Conservation (phyloP, 2,888 invertebrate species). For the Galeruca laticollis region DNA sequence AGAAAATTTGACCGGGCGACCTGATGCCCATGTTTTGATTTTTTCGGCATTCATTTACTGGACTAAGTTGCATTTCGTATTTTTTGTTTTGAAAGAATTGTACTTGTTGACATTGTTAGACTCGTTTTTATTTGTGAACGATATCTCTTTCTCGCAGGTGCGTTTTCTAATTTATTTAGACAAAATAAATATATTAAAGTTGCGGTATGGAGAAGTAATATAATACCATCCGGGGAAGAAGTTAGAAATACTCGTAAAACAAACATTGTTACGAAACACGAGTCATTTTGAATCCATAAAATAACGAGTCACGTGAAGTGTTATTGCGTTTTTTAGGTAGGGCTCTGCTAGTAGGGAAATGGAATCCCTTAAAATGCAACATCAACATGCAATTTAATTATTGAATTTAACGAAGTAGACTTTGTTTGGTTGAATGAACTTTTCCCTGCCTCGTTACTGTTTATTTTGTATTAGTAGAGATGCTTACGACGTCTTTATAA, state of each 20-base stretch:
- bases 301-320: background rate
- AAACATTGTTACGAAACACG: background rate
- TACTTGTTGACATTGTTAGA: too few species aligned
- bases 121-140: too few species aligned
- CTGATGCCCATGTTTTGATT: too few species aligned
- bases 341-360: constrained; percentile 18
- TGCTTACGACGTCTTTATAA: too few species aligned
- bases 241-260: background rate
- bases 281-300: constrained; percentile 7
- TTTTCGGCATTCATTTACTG: too few species aligned
- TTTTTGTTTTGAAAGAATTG: too few species aligned
- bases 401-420: constrained; percentile 21
- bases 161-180: too few species aligned
- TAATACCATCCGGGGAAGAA: background rate
- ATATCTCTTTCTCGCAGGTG: too few species aligned
- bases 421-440: constrained; percentile 38
- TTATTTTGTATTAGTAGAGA: too few species aligned
- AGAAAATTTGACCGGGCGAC: too few species aligned
- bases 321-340: background rate
- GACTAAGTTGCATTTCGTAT: too few species aligned
- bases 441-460: constrained; percentile 9
- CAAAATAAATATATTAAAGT: background rate
- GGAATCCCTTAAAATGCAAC: constrained; percentile 38
- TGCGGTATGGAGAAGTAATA: background rate
- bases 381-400: constrained; percentile 40